Evolutionary conservation across 2,797 vertebrate species (phyloP).

Genomic region (Aphelocoma californica): DNA sequence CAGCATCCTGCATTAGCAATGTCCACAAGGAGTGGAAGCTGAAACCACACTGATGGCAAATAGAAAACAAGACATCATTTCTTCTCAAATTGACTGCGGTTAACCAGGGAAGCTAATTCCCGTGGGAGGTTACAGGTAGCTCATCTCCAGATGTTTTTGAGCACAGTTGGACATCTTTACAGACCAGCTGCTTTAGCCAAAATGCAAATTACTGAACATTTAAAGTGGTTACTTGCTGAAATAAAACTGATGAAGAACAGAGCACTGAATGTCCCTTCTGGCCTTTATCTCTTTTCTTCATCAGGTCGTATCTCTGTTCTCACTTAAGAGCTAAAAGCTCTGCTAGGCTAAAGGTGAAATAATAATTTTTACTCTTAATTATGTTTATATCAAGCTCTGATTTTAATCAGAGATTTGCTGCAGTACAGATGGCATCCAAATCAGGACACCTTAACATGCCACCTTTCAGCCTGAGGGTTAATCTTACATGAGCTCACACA

Average conservation of each 20-base stretch:
- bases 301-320: background rate
- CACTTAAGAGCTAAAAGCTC: background rate
- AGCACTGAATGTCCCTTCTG: background rate
- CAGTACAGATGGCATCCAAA: background rate
- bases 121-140: background rate
- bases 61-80: background rate
- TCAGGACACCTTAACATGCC: background rate
- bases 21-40: background rate
- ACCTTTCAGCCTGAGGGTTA: background rate
- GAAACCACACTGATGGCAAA: background rate
- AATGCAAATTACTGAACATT: background rate
- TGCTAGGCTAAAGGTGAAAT: background rate
- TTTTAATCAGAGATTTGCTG: background rate
- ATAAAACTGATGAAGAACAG: background rate
- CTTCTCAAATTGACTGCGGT: background rate
- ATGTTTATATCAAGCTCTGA: background rate
- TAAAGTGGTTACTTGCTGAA: background rate
- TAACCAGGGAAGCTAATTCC: background rate
- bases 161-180: background rate
- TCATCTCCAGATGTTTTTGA: background rate
- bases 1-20: background rate
- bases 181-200: background rate
- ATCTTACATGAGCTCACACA: rapidly evolving
- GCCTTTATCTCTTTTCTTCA: background rate
- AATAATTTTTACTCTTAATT: background rate